These are phyloP conservation scores for Sarcophaga rosellei DNA, from an alignment of 2,888 invertebrate species.

Conservation along the genomic window DNA sequence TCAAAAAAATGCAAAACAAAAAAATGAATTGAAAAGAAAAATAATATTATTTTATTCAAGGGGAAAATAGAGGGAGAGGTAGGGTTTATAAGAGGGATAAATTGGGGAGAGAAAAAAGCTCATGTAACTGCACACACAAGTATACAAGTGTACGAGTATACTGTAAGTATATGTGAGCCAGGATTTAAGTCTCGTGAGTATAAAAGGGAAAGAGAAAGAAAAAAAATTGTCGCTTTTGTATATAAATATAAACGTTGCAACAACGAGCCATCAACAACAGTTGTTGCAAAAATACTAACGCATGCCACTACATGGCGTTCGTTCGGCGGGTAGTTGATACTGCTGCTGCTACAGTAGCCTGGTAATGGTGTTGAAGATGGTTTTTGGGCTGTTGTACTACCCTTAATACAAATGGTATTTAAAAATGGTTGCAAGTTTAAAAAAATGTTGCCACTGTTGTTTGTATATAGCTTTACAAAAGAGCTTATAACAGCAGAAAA, in stretches of 20 bases:
- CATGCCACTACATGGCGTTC: not conserved
- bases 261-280: conserved; percentile 61
- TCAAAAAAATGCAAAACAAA: not conserved
- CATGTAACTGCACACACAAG: not conserved
- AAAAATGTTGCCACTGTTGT: conserved; percentile 52
- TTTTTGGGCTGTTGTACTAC: not conserved
- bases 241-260: conserved; percentile 39
- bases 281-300: conserved; percentile 39
- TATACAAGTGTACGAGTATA: not conserved
- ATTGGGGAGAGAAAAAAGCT: not conserved
- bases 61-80: not conserved
- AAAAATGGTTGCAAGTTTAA: conserved; percentile 60
- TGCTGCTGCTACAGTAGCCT: too few relatives aligned
- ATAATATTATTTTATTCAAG: not conserved
- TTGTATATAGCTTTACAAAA: conserved; percentile 49
- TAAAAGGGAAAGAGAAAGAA: conserved; percentile 30
- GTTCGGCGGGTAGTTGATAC: not conserved
- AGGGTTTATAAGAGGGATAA: not conserved
- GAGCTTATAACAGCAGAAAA: not conserved
- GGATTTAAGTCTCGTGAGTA: conserved; percentile 38
- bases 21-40: not conserved
- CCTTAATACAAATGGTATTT: conserved; percentile 9
- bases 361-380: not conserved
- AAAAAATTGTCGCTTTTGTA: conserved; percentile 52
- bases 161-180: not conserved